Evolutionary conservation across 2,888 invertebrate species (phyloP).

Genomic region (Morpho achilles): DNA sequence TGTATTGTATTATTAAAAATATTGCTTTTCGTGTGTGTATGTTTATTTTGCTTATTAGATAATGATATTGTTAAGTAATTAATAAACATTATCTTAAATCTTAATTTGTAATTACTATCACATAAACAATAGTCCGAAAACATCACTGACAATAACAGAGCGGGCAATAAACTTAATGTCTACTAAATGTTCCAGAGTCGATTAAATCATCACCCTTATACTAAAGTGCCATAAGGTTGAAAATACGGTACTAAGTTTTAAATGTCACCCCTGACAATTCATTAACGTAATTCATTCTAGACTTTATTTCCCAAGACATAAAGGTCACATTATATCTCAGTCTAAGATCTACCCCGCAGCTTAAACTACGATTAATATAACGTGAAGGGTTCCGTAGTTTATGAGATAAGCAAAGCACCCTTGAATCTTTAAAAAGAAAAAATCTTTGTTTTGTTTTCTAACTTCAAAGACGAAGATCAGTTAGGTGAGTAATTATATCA

Average conservation of each 20-base stretch:
- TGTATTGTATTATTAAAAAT: too few relatives aligned
- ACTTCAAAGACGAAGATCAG: background rate
- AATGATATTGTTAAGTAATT: too few relatives aligned
- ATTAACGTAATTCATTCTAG: slow-evolving; percentile 1
- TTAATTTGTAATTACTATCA: slow-evolving; percentile 7
- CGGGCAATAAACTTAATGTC: slow-evolving; percentile 10
- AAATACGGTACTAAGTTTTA: slow-evolving; percentile 2
- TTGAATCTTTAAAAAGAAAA: slow-evolving; percentile 12
- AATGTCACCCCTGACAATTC: slow-evolving; percentile 3
- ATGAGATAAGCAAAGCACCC: slow-evolving; percentile 18
- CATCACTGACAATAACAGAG: slow-evolving; percentile 14
- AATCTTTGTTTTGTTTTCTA: background rate
- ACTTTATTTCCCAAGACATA: slow-evolving; percentile 5
- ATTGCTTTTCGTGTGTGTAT: too few relatives aligned
- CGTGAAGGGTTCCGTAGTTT: slow-evolving; percentile 24
- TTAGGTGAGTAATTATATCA: too few relatives aligned
- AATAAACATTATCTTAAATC: background rate
- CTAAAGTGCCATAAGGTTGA: background rate
- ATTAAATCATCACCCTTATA: slow-evolving; percentile 1
- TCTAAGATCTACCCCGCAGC: slow-evolving; percentile 20
- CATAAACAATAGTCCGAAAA: slow-evolving; percentile 8
- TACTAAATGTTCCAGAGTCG: slow-evolving; percentile 3
- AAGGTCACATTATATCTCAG: slow-evolving; percentile 8
- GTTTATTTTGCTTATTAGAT: too few relatives aligned
- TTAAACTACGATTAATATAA: slow-evolving; percentile 24